A percentile compares a stretch with the other conserved stretches of the same genome.
These are phyloP conservation scores for Diadumene lineata DNA, from an alignment of 92 coral and sea anemone genomes.

Conservation along the genomic window DNA sequence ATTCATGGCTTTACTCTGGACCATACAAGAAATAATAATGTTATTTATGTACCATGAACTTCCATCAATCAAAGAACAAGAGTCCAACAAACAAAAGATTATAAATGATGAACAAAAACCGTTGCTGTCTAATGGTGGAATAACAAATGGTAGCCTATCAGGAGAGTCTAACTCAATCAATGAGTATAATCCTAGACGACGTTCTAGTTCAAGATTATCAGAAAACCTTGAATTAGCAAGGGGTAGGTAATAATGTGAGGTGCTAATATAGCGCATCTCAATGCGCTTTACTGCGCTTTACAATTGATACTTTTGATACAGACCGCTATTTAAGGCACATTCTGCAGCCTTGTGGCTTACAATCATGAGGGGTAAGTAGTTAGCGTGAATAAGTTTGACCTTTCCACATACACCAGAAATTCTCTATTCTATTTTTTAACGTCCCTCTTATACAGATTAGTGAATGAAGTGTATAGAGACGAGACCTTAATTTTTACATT, in stretches of 20 bases:
- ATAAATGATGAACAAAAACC: conserved; percentile 25
- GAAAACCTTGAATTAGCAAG: conserved; percentile 52
- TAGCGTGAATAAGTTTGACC: too few species aligned
- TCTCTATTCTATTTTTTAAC: too few species aligned
- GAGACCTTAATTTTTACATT: too few species aligned
- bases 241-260: conserved; percentile 46
- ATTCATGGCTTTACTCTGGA: conserved; percentile 85
- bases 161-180: background rate
- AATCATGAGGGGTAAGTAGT: too few species aligned
- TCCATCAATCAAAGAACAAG: conserved; percentile 33
- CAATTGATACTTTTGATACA: too few species aligned
- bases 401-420: too few species aligned
- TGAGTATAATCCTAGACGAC: background rate
- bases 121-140: conserved; percentile 9
- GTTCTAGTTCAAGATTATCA: conserved; percentile 22
- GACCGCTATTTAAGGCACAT: too few species aligned
- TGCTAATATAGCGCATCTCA: too few species aligned
- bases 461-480: too few species aligned
- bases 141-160: conserved; percentile 5
- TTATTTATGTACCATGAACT: conserved; percentile 69
- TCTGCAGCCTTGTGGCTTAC: too few species aligned
- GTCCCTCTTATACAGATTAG: too few species aligned
- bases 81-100: background rate
- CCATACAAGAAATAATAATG: conserved; percentile 66
- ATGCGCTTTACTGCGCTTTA: too few species aligned